These are phyloP conservation scores for Synanthedon vespiformis DNA, from an alignment of 2,888 invertebrate species.

Conservation along the genomic window DNA sequence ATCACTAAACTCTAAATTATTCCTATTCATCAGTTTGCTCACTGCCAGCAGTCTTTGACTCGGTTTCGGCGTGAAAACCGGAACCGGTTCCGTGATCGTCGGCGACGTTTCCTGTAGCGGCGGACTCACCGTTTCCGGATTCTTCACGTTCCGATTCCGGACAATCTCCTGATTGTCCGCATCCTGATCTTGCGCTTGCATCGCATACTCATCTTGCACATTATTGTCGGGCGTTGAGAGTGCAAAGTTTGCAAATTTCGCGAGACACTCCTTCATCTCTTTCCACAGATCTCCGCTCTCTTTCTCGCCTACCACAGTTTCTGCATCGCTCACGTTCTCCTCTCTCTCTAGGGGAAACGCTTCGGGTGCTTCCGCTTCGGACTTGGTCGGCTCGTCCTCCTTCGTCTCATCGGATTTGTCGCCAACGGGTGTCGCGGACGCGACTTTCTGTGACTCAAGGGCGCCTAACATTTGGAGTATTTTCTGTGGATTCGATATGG, in stretches of 20 bases:
- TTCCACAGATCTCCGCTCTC: constrained; percentile 27
- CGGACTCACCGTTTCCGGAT: constrained; percentile 53
- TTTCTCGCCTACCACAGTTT: constrained; percentile 43
- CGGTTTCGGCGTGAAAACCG: constrained; percentile 40
- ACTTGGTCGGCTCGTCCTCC: constrained; percentile 10
- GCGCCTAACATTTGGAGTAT: constrained; percentile 50
- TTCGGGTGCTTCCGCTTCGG: constrained; percentile 46
- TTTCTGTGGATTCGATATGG: constrained; percentile 34
- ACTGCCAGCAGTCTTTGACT: constrained; percentile 39
- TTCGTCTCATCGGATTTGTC: constrained; percentile 21
- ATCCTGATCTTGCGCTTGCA: constrained; percentile 11
- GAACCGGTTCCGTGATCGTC: constrained; percentile 38
- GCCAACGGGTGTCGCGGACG: neutral
- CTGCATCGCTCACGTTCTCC: constrained; percentile 41
- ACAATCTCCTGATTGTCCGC: neutral
- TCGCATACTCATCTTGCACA: constrained; percentile 16
- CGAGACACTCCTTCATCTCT: constrained; percentile 56
- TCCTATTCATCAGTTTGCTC: constrained; percentile 35
- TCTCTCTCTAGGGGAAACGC: constrained; percentile 47
- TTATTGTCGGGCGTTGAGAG: constrained; percentile 24
- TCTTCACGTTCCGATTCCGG: constrained; percentile 15
- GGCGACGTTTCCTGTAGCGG: constrained; percentile 60
- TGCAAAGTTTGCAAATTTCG: constrained; percentile 50
- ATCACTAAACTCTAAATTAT: constrained; percentile 12
- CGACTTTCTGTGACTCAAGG: constrained; percentile 23